Evolutionary conservation across 1,140 invertebrate species (phyloP).

Genomic region (Drosophila suzukii): DNA sequence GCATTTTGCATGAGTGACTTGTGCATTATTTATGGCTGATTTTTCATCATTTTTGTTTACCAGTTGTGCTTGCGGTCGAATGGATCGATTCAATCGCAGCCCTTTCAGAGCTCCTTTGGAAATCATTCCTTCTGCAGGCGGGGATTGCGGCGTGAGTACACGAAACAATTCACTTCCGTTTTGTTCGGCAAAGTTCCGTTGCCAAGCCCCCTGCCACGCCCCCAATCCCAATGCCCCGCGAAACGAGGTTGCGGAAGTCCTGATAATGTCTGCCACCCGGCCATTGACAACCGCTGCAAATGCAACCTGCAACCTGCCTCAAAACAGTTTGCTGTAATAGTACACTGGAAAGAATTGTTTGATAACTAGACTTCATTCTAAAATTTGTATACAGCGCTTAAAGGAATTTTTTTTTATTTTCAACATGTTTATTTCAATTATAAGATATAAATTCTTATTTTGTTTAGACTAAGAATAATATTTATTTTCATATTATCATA

Average conservation of each 20-base stretch:
- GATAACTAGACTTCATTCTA: too few species aligned
- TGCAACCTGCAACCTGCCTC: constrained; percentile 24
- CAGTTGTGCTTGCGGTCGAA: constrained; percentile 18
- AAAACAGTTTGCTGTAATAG: constrained; percentile 1
- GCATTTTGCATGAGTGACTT: constrained; percentile 49
- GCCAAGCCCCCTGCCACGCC: constrained; percentile 21
- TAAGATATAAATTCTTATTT: too few species aligned
- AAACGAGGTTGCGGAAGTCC: constrained; percentile 25
- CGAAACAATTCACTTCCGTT: constrained; percentile 54
- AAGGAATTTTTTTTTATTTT: too few species aligned
- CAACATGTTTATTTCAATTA: too few species aligned
- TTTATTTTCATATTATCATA: too few species aligned
- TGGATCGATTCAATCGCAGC: constrained; percentile 28
- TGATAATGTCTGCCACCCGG: constrained; percentile 61
- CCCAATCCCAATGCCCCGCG: background rate
- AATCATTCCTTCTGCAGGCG: background rate
- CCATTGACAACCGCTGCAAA: constrained; percentile 57
- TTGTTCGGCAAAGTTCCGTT: constrained; percentile 28
- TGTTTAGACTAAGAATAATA: too few species aligned
- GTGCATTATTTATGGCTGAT: constrained; percentile 37
- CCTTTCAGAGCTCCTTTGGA: constrained; percentile 6
- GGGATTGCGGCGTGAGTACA: background rate
- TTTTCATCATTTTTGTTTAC: constrained; percentile 27
- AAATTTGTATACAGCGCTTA: too few species aligned
- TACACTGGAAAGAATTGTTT: too few species aligned